Base-by-base conservation (phyloP, 1,140 invertebrate genomes). In the Penaeus vannamei region DNA sequence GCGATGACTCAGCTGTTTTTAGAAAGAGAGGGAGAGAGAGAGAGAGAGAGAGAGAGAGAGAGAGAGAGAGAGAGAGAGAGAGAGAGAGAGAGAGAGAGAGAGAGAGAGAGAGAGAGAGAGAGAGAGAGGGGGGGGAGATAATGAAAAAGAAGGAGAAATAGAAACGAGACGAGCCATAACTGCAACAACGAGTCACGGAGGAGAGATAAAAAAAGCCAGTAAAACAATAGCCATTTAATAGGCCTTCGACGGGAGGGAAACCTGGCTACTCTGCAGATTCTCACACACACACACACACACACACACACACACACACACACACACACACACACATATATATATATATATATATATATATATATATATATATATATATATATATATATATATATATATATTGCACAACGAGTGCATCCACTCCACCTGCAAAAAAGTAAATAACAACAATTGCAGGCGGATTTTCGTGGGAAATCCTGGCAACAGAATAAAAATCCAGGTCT, bases 281-380 rank as follows among this genome's bases (percentile, higher is more conserved):
- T 8, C 66, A 23, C 32, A 72, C 5, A 72, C 8, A 17, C 66
- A 72, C 66, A 72, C n/a, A 72, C 20, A 72, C 66, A 72, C 66
- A 72, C n/a, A 32, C 66, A 72, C n/a, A 72, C 66, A n/a, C n/a
- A 72, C 66, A 72, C 32, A 72, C 66, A 72, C n/a, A 72, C 32
- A 72, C n/a, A 72, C 66, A 72, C n/a, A 72, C 66, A 72, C 66
- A 72, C n/a, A 72, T 3, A 66, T 7, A 66, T 7, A 66, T 7
- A 66, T 7, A 66, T 7, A 66, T 7, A 66, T 7, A 66, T 7
- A 66, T 7, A 66, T 7, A 66, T 7, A 66, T 7, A 66, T 7
- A 66, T 7, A 66, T 7, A 66, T 7, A 66, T 7, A 66, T 7
- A 66, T 7, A 66, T 7, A 66, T 7, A 66, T 7, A 66, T 7